phyloP scores from a whole-genome alignment of 2,113 vertebrate species.

The Neomonachus schauinslandi region DNA sequence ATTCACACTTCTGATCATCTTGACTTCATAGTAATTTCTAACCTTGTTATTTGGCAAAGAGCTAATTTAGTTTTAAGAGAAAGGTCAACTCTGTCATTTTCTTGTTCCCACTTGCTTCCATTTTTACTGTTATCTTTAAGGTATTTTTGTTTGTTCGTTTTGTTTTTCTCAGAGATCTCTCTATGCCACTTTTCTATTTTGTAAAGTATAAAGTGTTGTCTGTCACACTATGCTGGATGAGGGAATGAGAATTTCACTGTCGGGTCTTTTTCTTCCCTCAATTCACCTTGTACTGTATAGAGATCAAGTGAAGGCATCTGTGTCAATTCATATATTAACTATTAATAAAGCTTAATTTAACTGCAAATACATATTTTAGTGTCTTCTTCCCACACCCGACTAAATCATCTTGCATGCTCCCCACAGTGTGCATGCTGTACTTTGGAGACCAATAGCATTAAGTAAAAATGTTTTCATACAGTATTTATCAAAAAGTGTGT shows the following conservation, averaged over 20 bases:
- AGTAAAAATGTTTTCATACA: background rate
- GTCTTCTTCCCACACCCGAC: background rate
- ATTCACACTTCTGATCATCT: background rate
- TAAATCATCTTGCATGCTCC: background rate
- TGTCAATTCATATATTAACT: background rate
- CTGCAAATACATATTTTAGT: background rate
- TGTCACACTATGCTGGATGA: background rate
- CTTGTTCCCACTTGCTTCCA: background rate
- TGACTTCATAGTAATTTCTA: background rate
- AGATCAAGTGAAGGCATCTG: background rate
- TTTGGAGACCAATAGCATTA: background rate
- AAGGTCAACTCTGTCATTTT: background rate
- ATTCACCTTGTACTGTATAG: background rate
- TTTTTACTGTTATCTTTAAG: background rate
- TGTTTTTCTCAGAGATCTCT: background rate
- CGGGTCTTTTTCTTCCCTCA: background rate
- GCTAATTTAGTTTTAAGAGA: background rate
- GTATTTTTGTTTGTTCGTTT: background rate
- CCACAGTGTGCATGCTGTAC: background rate
- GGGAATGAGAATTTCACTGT: background rate
- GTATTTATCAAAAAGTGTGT: background rate
- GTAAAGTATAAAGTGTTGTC: background rate
- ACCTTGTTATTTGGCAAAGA: constrained; percentile 28
- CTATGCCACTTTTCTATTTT: background rate
- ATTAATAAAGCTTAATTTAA: constrained; percentile 49